Evolutionary conservation across 2,113 vertebrate species (phyloP), one percentile per base, ranked within the genome.

Genomic region (Pituophis catenifer): DNA sequence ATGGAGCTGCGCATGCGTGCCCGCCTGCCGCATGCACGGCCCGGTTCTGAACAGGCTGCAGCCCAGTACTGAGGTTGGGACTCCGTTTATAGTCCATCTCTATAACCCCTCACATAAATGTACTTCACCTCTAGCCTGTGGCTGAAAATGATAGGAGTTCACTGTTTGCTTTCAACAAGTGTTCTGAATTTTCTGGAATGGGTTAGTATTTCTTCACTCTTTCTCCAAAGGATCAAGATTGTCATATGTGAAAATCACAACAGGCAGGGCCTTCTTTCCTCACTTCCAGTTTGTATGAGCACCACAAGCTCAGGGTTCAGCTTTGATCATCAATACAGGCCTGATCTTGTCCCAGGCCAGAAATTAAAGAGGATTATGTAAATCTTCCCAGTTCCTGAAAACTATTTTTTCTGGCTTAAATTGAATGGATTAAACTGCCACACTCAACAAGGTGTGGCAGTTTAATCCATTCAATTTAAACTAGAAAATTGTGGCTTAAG

Each of bases 21-120:
- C n/a, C 0, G 12, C 65, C 4, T 70, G 65, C 29, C 29, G 0
- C 29, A n/a, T 15, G 29, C 5, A 6, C 0, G 12, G 12, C 29
- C 65, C 3, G 29, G 2, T 70, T 70, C 5, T n/a, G 5, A 70
- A n/a, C 29, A 70, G 65, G 65, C 29, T 2, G 1, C 11, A 13
- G 62, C 1, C 62, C 62, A 65, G 29, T 26, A 62, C 59, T 29
- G 29, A 12, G 12, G 13, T n/a, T 70, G 12, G 29, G 65, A 70
- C 65, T 5, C 29, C 65, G n/a, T 12, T 33, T 81, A 81, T 38
- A 81, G 70, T 81, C 33, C 17, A 44, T 3, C 75, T 81, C 33
- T 81, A 38, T 81, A 81, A 81, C 2, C 33, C 33, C 33, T 38
- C 17, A 81, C 33, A 21, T 44, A 21, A 81, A 38, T 38, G 17